Percentiles rank a stretch among this genome's conserved stretches.
phyloP scores from a whole-genome alignment of 2,888 invertebrate genomes.

The Eupithecia subumbrata region DNA sequence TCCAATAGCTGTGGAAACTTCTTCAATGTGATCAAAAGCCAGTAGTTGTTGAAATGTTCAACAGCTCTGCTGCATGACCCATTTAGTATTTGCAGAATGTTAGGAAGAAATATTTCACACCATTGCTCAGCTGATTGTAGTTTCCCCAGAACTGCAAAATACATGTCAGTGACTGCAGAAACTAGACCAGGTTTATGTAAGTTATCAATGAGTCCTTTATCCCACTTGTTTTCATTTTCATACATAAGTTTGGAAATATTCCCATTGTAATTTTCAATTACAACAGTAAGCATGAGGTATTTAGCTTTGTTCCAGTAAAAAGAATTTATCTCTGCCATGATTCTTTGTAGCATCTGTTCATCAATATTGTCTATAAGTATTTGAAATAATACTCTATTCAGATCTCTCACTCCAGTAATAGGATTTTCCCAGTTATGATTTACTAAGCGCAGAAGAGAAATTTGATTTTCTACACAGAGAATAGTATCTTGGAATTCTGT shows the following conservation, averaged over 20 bases:
- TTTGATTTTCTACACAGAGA: constrained; percentile 60
- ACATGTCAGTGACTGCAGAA: constrained; percentile 85
- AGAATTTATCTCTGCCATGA: constrained; percentile 63
- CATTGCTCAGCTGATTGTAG: constrained; percentile 70
- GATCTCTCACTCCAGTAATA: constrained; percentile 81
- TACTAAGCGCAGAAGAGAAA: constrained; percentile 75
- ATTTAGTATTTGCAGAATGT: constrained; percentile 59
- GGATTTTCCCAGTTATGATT: constrained; percentile 86
- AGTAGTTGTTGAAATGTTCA: constrained; percentile 79
- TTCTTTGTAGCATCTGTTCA: constrained; percentile 51
- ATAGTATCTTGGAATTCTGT: constrained; percentile 61
- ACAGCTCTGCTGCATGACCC: constrained; percentile 61
- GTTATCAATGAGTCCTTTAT: constrained; percentile 69
- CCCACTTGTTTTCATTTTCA: constrained; percentile 56
- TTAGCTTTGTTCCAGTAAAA: constrained; percentile 86
- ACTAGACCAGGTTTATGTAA: constrained; percentile 82
- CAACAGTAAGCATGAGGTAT: constrained; percentile 82
- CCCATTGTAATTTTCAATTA: constrained; percentile 63
- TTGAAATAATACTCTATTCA: constrained; percentile 79
- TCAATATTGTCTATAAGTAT: constrained; percentile 61
- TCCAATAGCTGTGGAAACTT: constrained; percentile 65
- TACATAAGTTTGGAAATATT: constrained; percentile 30
- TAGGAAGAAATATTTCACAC: constrained; percentile 68
- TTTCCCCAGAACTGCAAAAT: constrained; percentile 76
- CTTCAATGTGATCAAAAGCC: constrained; percentile 78